phyloP scores from a whole-genome alignment of 2,113 vertebrate genomes.

The Salminus brasiliensis region DNA sequence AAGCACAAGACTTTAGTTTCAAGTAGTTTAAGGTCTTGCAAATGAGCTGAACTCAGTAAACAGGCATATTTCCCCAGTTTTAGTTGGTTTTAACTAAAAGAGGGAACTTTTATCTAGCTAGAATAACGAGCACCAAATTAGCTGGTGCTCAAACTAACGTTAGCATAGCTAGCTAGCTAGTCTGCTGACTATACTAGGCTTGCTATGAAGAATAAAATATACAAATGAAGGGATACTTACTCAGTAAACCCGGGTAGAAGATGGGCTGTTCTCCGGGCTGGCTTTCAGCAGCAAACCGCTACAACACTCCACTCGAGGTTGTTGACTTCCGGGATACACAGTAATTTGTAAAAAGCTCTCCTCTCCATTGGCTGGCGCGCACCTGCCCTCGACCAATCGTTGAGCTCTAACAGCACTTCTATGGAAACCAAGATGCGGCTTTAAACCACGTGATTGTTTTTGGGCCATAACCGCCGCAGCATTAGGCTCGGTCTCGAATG shows the following conservation, averaged over 20 bases:
- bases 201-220: too few relatives aligned
- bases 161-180: not conserved
- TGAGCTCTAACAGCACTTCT: slow-evolving; percentile 54
- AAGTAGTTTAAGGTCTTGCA: too few relatives aligned
- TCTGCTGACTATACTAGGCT: too few relatives aligned
- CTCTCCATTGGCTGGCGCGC: slow-evolving; percentile 65
- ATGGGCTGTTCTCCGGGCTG: not conserved
- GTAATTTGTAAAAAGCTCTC: slow-evolving; percentile 75
- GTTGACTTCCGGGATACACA: slow-evolving; percentile 67
- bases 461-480: not conserved
- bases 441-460: slow-evolving; percentile 62
- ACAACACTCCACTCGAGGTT: not conserved
- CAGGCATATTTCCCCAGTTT: too few relatives aligned
- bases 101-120: too few relatives aligned
- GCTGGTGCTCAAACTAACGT: not conserved
- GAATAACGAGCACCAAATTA: not conserved
- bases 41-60: too few relatives aligned
- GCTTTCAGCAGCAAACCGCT: not conserved
- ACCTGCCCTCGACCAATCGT: slow-evolving; percentile 59
- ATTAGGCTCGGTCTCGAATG: not conserved
- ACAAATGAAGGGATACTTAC: too few relatives aligned
- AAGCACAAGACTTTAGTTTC: too few relatives aligned
- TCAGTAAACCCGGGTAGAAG: not conserved
- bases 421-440: slow-evolving; percentile 66
- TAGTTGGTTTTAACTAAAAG: too few relatives aligned